Evolutionary conservation across 2,113 vertebrate genomes (phyloP).

Genomic region (Canis aureus): DNA sequence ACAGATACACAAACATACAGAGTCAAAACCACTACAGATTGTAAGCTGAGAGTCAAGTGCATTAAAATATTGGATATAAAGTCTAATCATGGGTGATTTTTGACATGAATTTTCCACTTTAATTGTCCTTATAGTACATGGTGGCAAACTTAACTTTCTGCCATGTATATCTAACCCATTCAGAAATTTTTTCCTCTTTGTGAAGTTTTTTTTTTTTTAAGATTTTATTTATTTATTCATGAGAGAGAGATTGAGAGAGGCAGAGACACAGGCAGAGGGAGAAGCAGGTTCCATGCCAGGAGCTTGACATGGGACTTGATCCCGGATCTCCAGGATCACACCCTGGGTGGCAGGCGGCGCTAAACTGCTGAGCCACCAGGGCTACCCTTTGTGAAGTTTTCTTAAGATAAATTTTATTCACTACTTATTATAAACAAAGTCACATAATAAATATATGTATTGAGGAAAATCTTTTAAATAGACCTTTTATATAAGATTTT

Average conservation of each 20-base stretch:
- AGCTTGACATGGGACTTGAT: too few relatives aligned
- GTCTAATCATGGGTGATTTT: not conserved
- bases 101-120: not conserved
- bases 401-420: not conserved
- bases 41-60: not conserved
- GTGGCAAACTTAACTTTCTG: not conserved
- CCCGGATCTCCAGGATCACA: too few relatives aligned
- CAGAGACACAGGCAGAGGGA: too few relatives aligned
- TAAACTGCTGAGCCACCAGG: too few relatives aligned
- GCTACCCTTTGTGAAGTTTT: not conserved
- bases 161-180: not conserved
- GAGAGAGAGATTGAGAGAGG: too few relatives aligned
- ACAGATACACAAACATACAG: not conserved
- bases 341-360: too few relatives aligned
- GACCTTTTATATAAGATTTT: not conserved
- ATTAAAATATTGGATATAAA: not conserved
- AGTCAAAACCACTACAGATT: not conserved
- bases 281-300: too few relatives aligned
- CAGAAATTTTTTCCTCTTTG: not conserved
- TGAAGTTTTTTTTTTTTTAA: not conserved
- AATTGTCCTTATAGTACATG: not conserved
- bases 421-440: not conserved
- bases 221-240: too few relatives aligned
- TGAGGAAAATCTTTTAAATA: not conserved
- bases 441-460: not conserved